Evolutionary conservation across 2,888 invertebrate species (phyloP).

Genomic region (Fissipunctia ypsillon): DNA sequence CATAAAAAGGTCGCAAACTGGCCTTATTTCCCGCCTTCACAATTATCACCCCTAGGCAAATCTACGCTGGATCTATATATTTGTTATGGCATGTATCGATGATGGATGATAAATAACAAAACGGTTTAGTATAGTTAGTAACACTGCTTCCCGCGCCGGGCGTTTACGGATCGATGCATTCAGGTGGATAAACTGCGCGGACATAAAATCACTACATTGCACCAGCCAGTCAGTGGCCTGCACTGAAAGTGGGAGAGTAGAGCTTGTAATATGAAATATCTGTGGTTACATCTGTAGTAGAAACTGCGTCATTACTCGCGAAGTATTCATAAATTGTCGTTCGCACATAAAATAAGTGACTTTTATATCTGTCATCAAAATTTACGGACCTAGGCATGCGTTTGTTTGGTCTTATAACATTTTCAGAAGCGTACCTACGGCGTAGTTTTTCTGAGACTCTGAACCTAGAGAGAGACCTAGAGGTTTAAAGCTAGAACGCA

Average conservation of each 20-base stretch:
- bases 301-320: conserved; percentile 28
- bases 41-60: not conserved
- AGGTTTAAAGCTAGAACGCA: not conserved
- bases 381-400: not conserved
- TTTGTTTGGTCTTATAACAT: not conserved
- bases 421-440: not conserved
- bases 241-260: conserved; percentile 17
- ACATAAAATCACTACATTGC: conserved; percentile 58
- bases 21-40: not conserved
- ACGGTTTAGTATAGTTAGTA: conserved; percentile 14
- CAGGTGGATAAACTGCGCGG: conserved; percentile 57
- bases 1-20: not conserved
- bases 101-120: conserved; percentile 15
- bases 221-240: conserved; percentile 35
- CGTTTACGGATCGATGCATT: conserved; percentile 58
- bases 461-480: not conserved
- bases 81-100: conserved; percentile 27
- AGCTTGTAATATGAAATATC: conserved; percentile 29
- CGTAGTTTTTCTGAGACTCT: not conserved
- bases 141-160: conserved; percentile 24
- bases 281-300: conserved; percentile 31
- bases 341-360: conserved; percentile 19
- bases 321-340: conserved; percentile 41
- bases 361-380: conserved; percentile 25
- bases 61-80: not conserved